phyloP scores from a whole-genome alignment of 1,140 invertebrate genomes.

The Philaenus spumarius region DNA sequence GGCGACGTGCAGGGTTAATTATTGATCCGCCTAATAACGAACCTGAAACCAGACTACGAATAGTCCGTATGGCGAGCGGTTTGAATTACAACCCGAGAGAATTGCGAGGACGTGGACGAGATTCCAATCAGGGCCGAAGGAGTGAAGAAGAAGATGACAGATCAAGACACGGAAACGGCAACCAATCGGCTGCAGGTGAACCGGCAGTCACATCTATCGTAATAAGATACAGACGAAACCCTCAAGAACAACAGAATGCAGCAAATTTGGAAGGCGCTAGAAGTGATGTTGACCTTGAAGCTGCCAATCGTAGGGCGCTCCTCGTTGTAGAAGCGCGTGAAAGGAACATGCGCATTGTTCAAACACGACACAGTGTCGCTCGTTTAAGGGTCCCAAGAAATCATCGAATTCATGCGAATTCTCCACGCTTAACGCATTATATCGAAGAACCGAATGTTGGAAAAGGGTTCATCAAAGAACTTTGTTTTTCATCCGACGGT shows the following conservation, averaged over 20 bases:
- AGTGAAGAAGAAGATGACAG: neutral
- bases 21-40: conserved; percentile 5
- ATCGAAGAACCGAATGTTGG: conserved; percentile 83
- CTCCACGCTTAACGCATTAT: conserved; percentile 72
- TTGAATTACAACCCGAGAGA: conserved; percentile 1
- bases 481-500: conserved; percentile 84
- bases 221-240: conserved; percentile 28
- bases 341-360: too few relatives aligned
- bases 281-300: too few relatives aligned
- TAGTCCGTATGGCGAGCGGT: conserved; percentile 27
- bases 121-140: neutral
- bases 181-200: neutral
- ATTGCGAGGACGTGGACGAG: neutral
- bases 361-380: too few relatives aligned
- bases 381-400: conserved; percentile 36
- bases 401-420: conserved; percentile 61
- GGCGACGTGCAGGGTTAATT: neutral
- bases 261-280: too few relatives aligned
- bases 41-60: conserved; percentile 21
- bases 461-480: conserved; percentile 51
- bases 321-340: too few relatives aligned
- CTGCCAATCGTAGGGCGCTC: too few relatives aligned
- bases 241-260: too few relatives aligned
- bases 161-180: neutral
- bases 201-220: neutral